phyloP scores from a whole-genome alignment of 2,888 invertebrate genomes.

The Plebejus melissa region DNA sequence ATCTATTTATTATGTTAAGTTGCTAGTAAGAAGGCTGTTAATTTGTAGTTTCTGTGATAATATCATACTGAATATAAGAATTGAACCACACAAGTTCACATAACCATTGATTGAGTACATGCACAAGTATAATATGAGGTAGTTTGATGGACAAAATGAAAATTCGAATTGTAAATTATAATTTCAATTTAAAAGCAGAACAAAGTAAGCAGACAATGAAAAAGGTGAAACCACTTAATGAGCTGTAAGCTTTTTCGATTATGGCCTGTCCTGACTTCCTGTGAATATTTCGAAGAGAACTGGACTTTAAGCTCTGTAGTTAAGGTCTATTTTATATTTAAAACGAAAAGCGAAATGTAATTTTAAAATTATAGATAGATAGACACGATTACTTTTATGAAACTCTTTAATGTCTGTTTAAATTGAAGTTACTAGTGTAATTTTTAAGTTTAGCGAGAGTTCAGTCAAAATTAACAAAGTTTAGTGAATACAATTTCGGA shows the following conservation, averaged over 20 bases:
- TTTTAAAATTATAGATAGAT: not conserved
- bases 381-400: not conserved
- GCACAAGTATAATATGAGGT: not conserved
- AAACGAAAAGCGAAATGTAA: not conserved
- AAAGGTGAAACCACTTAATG: constrained; percentile 5
- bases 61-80: too few relatives aligned
- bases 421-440: too few relatives aligned
- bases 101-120: too few relatives aligned
- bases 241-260: constrained; percentile 1
- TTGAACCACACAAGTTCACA: too few relatives aligned
- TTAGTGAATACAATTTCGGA: not conserved
- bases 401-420: too few relatives aligned
- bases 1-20: too few relatives aligned
- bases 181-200: not conserved
- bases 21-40: too few relatives aligned
- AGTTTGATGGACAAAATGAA: not conserved
- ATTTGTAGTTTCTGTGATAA: too few relatives aligned
- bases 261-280: not conserved
- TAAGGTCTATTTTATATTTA: not conserved
- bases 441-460: not conserved
- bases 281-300: not conserved
- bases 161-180: constrained; percentile 1
- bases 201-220: not conserved
- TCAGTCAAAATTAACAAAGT: not conserved
- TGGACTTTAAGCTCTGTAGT: not conserved